Evolutionary conservation across 2,888 invertebrate genomes (phyloP), one percentile per base, ranked within the genome.

Genomic region (Panzeria rudis): DNA sequence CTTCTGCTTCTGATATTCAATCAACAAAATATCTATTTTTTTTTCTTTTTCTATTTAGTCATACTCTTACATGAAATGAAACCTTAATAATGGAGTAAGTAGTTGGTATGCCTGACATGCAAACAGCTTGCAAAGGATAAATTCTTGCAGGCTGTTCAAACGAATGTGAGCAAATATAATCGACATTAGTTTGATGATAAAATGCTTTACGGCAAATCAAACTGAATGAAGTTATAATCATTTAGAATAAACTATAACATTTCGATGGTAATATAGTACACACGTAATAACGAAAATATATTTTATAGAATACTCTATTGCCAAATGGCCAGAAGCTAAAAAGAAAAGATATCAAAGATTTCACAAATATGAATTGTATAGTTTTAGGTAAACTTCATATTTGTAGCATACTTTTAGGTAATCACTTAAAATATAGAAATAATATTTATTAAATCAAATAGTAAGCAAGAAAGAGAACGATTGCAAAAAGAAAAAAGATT

Each of bases 191-290:
- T 75, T 61, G 52, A 44, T 69, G 66, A 54, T 59, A 38, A 80
- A 80, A 72, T 80, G 80, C 64, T 56, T 23, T 66, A 38, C 64
- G 64, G 64, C 59, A 80, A 79, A 71, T 71, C 54, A 61, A n/a
- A 41, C 38, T 64, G 71, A 72, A 72, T 79, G 54, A 52, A 52
- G 41, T 44, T 38, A 44, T 77, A 78, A 69, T 64, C 62, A 79
- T 72, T 61, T 29, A 38, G 25, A 38, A 41, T 66, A n/a, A 25
- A 44, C 52, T 35, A 73, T 25, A 66, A 44, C 32, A 76, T 66
- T 64, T 56, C 3, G 15, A 13, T 32, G 54, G n/a, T 44, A 56
- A 41, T 35, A 54, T 13, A 23, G 8, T 20, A 20, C 56, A 56
- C 44, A 56, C 32, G 59, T 72, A 44, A 59, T 59, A 72, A 41